Evolutionary conservation across 2,888 invertebrate genomes (phyloP), one percentile per base, ranked within the genome.

Genomic region (Lottia scabra): DNA sequence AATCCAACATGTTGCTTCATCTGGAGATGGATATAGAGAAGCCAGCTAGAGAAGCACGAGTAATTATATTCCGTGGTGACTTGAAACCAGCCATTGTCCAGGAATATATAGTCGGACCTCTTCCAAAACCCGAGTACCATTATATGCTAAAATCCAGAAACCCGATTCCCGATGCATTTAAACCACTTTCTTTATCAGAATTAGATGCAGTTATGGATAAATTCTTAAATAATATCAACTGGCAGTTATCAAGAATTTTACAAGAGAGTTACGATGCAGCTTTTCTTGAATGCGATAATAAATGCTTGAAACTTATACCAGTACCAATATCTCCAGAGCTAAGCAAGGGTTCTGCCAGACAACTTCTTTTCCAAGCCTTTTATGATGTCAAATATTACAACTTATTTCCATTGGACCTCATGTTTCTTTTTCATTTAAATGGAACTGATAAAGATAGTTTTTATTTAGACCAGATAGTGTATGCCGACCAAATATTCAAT

Each of bases 31-130:
- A 70, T 0, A 73, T 70, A 16, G 12, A 46, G 1, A 70, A 79
- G 62, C 84, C 84, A 5, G 63, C 65, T 10, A 74, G 84, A 16
- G 72, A 76, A 63, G 83, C 83, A 13, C 76, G 77, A 15, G 83
- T 81, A 19, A 75, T 82, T 0, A 38, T 84, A 63, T 81, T 79
- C 67, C 75, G 83, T 10, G 84, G 84, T 13, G 82, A 83, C 45
- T 45, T 72, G n/a, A 15, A 23, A 6, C 72, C 76, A 0, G 82
- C 83, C 1, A 74, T 66, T 10, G 78, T 81, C 0, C 79, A 82
- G 65, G 85, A 85, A 73, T 82, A 81, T 56, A 56, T 56, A 23
- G 56, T 56, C 15, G 70, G 70, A 4, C 79, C 79, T n/a, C 56
- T 81, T 27, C 81, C 81, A 10, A 70, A 74, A 16, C 80, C 80